A percentile compares a stretch with the other conserved stretches of the same genome.
phyloP scores from a whole-genome alignment of 2,113 vertebrate genomes.

The Urocolius indicus region DNA sequence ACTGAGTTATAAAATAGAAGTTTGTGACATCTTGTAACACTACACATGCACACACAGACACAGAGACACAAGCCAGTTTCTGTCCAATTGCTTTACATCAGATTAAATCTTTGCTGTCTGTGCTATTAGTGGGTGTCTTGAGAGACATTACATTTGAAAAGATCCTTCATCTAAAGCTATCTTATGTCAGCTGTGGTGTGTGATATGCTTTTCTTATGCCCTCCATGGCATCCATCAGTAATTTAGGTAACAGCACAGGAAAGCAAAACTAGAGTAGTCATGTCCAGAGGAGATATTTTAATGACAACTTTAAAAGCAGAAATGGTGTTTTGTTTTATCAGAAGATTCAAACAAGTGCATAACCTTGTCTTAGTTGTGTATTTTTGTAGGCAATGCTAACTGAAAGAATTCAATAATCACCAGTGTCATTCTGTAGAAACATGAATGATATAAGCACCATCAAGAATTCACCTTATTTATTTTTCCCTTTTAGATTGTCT shows the following conservation, averaged over 20 bases:
- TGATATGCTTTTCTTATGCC: background rate
- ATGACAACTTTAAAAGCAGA: background rate
- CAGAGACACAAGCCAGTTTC: background rate
- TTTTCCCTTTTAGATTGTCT: conserved; percentile 13
- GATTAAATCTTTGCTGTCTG: conserved; percentile 36
- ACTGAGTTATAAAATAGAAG: conserved; percentile 41
- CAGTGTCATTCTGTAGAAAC: background rate
- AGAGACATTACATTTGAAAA: conserved; percentile 13
- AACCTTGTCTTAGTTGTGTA: background rate
- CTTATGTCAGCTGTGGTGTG: conserved; percentile 27
- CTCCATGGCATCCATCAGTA: background rate
- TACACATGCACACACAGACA: background rate
- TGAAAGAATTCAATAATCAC: background rate
- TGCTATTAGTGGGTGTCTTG: conserved; percentile 11
- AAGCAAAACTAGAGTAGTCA: background rate
- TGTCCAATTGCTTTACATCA: conserved; percentile 47
- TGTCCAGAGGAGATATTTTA: conserved; percentile 25
- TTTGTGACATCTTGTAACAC: conserved; percentile 6
- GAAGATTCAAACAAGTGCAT: background rate
- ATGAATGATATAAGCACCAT: background rate
- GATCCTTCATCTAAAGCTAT: background rate
- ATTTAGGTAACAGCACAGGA: background rate
- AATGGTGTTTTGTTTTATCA: background rate
- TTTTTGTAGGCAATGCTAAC: background rate
- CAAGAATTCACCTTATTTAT: conserved; percentile 37